Conservation (phyloP, 30 jellyfish, hydroid and myxozoan genomes). For the Sanderia malayensis region DNA sequence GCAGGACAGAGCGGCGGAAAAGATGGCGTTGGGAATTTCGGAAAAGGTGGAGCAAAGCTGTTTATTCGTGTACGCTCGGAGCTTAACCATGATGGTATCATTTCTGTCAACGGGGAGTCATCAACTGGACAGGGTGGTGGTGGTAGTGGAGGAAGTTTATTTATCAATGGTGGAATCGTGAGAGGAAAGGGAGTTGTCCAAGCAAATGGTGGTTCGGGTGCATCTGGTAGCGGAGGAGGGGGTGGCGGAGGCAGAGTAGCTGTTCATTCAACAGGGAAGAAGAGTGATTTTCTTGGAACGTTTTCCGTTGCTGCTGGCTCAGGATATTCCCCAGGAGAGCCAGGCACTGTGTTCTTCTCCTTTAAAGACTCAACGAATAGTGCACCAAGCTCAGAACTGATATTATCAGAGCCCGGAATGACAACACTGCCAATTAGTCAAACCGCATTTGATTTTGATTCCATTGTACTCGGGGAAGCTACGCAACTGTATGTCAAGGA, state of each 20-base stretch:
- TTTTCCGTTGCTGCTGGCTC: conserved; percentile 49
- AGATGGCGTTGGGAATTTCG: conserved; percentile 33
- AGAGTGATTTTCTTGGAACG: conserved; percentile 20
- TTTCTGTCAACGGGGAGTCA: conserved; percentile 42
- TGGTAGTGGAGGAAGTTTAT: conserved; percentile 63
- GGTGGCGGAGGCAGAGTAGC: conserved; percentile 69
- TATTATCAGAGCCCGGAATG: conserved; percentile 36
- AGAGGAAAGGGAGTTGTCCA: conserved; percentile 40
- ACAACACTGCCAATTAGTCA: conserved; percentile 2
- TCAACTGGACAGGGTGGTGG: conserved; percentile 37
- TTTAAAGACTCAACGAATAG: conserved; percentile 12
- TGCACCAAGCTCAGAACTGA: conserved; percentile 7
- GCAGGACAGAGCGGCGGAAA: conserved; percentile 58
- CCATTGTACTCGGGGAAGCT: conserved; percentile 15
- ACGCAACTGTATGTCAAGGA: conserved; percentile 9
- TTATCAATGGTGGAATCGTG: conserved; percentile 21
- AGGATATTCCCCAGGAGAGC: conserved; percentile 43
- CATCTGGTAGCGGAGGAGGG: conserved; percentile 48
- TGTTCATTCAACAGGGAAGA: conserved; percentile 9
- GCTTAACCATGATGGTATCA: conserved; percentile 39
- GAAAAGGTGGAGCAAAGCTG: conserved; percentile 51
- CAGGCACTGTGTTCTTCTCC: conserved; percentile 40
- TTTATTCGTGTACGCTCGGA: conserved; percentile 1
- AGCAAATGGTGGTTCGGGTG: conserved; percentile 52
- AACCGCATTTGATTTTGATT: conserved; percentile 11